Evolutionary conservation across 2,888 invertebrate species (phyloP).

Genomic region (Amblyteles armatorius): DNA sequence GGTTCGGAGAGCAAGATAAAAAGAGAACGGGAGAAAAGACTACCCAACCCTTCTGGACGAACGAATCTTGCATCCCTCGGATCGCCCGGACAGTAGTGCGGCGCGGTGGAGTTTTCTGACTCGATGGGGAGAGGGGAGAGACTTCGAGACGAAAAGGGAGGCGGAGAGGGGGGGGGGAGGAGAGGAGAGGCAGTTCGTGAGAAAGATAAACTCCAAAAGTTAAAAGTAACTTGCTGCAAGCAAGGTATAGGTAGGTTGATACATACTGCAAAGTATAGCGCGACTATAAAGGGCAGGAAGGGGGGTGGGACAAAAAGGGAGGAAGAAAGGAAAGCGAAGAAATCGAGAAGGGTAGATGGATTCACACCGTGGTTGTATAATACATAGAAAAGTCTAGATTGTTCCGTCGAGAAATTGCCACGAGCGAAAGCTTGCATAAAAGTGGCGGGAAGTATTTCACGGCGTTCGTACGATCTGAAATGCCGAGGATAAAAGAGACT

Average conservation of each 20-base stretch:
- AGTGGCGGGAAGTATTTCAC: conserved; percentile 59
- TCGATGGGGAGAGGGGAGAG: conserved; percentile 38
- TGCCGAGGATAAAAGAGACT: conserved; percentile 14
- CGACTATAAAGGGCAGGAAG: conserved; percentile 55
- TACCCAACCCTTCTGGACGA: conserved; percentile 35
- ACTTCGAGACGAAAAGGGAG: background rate
- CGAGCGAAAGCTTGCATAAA: conserved; percentile 10
- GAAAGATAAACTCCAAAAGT: conserved; percentile 81
- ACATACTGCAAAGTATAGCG: conserved; percentile 56
- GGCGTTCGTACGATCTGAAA: conserved; percentile 18
- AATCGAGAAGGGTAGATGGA: conserved; percentile 56
- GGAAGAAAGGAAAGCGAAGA: conserved; percentile 57
- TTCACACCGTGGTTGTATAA: conserved; percentile 32
- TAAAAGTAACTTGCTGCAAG: conserved; percentile 75
- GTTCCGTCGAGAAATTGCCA: conserved; percentile 37
- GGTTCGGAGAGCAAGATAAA: conserved; percentile 34
- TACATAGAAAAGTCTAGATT: conserved; percentile 29
- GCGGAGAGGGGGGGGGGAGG: background rate
- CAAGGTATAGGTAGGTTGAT: conserved; percentile 50
- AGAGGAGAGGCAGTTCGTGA: conserved; percentile 63
- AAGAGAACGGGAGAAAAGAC: conserved; percentile 38
- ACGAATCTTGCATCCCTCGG: conserved; percentile 30
- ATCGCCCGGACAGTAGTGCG: conserved; percentile 33
- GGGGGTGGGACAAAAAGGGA: conserved; percentile 38
- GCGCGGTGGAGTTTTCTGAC: conserved; percentile 45